Evolutionary conservation across 2,888 invertebrate genomes (phyloP), one percentile per base, ranked within the genome.

Genomic region (Shargacucullia verbasci): DNA sequence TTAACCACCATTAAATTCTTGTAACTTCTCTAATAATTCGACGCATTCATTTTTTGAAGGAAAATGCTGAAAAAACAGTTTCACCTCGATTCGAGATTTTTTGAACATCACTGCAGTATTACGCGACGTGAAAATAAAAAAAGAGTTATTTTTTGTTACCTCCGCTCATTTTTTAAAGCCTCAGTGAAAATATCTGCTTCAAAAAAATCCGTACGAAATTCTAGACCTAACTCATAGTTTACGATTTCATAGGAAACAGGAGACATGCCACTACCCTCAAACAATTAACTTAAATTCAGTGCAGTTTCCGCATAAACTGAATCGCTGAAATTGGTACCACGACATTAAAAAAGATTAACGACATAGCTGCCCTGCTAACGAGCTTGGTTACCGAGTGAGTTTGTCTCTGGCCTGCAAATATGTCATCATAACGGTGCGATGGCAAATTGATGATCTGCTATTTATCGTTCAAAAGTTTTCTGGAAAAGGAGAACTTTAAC

Each of bases 271-370:
- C 33, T 15, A 38, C 44, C 35, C 43, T 12, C 6, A 9, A 43
- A 44, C 33, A 60, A 49, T 67, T 20, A 39, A 45, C 47, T 33
- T 29, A 44, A 53, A 33, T 55, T 31, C 45, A 27, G 10, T 27
- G 2, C 41, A 48, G 48, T 29, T 50, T 66, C 57, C 38, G 62
- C 50, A 61, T 61, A 61, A 56, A 67, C 65, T 37, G 61, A 57
- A 62, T 47, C 43, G 50, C 48, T 48, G 29, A 60, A 59, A 60
- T 45, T 60, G 63, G 47, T 52, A 40, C 27, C 44, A 47, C 29
- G 62, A 52, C 68, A 62, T 61, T 66, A 62, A 66, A 67, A 66
- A 66, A 66, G 68, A 66, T 66, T 57, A 68, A 66, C 33, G 62
- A 57, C 37, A 40, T 48, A 43, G 44, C 62, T 62, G 62, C 39